Evolutionary conservation across 1,140 invertebrate species (phyloP).

Genomic region (Drosophila punjabiensis): DNA sequence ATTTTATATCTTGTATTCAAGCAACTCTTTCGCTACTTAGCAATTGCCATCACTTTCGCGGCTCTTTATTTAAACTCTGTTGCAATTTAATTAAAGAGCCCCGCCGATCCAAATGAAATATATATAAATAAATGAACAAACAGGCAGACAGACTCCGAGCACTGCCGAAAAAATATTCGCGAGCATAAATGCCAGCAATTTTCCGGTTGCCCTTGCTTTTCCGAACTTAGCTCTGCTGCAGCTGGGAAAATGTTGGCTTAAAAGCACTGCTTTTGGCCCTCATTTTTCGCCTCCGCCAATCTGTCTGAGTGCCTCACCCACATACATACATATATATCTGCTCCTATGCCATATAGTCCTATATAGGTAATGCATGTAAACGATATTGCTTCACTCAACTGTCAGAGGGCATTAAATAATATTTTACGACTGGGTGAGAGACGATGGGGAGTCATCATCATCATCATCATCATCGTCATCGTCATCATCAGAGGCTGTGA

Average conservation of each 20-base stretch:
- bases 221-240: conserved; percentile 5
- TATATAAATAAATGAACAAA: conserved; percentile 53
- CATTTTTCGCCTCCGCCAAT: conserved; percentile 38
- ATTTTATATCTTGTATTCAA: not conserved
- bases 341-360: conserved; percentile 6
- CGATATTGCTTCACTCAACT: conserved; percentile 80
- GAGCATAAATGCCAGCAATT: conserved; percentile 36
- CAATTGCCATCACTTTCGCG: not conserved
- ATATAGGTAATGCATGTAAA: conserved; percentile 78
- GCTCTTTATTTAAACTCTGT: conserved; percentile 15
- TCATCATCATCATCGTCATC: conserved; percentile 7
- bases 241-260: conserved; percentile 36
- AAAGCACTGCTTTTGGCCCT: conserved; percentile 28
- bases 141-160: not conserved
- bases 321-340: not conserved
- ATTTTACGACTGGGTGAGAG: conserved; percentile 56
- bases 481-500: conserved; percentile 59
- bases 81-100: conserved; percentile 55
- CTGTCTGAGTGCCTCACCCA: conserved; percentile 62
- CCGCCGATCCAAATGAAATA: conserved; percentile 14
- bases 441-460: conserved; percentile 4
- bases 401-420: conserved; percentile 82
- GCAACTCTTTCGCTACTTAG: not conserved
- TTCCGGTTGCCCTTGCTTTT: conserved; percentile 18
- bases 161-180: conserved; percentile 19